These are phyloP conservation scores for Parascotia fuliginaria DNA, from an alignment of 2,888 invertebrate genomes.

Conservation along the genomic window DNA sequence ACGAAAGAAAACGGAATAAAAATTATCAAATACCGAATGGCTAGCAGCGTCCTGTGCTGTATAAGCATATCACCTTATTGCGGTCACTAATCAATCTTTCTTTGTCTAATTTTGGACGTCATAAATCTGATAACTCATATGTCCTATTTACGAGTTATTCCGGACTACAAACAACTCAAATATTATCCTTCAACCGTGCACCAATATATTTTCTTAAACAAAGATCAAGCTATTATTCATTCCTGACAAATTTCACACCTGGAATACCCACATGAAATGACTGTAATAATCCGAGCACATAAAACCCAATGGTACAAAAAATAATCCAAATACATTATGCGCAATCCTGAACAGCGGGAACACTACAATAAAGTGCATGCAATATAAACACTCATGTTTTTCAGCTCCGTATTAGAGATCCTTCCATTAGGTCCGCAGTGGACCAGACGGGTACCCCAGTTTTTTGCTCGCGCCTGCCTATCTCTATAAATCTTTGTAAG, in stretches of 20 bases:
- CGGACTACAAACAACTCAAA: too few relatives aligned
- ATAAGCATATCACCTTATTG: too few relatives aligned
- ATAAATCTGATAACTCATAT: too few relatives aligned
- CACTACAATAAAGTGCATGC: conserved; percentile 55
- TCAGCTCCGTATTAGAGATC: conserved; percentile 49
- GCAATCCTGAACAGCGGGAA: conserved; percentile 28
- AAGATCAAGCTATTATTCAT: not conserved
- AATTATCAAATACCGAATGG: too few relatives aligned
- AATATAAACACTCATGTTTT: conserved; percentile 61
- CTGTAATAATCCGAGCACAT: not conserved
- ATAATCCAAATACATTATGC: conserved; percentile 1
- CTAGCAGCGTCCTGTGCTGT: too few relatives aligned
- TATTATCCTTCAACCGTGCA: too few relatives aligned
- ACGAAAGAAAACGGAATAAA: too few relatives aligned
- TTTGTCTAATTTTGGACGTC: too few relatives aligned
- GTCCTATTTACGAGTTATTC: too few relatives aligned
- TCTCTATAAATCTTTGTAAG: conserved; percentile 77
- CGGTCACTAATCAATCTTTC: too few relatives aligned
- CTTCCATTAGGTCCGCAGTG: conserved; percentile 55
- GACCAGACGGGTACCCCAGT: conserved; percentile 59
- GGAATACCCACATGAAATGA: not conserved
- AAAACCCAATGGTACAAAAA: not conserved
- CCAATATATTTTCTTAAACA: not conserved
- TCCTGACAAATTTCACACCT: not conserved
- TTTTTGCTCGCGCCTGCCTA: conserved; percentile 65